Evolutionary conservation across 2,113 vertebrate species (phyloP).

Genomic region (Porphyrio hochstetteri): DNA sequence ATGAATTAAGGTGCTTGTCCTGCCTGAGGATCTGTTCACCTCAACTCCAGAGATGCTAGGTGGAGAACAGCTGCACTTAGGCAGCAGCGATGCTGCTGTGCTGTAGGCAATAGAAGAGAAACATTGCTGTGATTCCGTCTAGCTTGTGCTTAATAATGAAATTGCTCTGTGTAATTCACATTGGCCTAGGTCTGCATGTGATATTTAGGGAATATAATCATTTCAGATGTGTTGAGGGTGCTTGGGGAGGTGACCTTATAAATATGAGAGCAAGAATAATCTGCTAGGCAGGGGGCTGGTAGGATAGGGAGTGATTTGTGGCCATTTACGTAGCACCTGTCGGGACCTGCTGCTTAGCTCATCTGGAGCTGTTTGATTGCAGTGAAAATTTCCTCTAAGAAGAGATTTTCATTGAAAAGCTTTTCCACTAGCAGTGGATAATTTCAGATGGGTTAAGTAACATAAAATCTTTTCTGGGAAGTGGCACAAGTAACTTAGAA

Average conservation of each 20-base stretch:
- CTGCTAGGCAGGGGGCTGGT: background rate
- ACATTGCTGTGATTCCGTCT: background rate
- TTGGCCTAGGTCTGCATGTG: background rate
- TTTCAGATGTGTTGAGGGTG: background rate
- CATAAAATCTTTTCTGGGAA: background rate
- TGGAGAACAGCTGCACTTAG: background rate
- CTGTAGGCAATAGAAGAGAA: background rate
- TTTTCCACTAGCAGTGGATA: background rate
- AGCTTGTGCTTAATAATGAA: conserved; percentile 25
- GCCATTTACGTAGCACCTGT: conserved; percentile 28
- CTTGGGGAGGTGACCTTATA: background rate
- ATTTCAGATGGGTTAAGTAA: conserved; percentile 15
- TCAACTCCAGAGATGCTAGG: background rate
- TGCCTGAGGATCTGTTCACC: background rate
- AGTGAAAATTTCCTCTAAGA: conserved; percentile 17
- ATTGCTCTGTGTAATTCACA: background rate
- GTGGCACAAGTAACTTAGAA: background rate
- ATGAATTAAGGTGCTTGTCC: background rate
- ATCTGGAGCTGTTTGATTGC: conserved; percentile 21
- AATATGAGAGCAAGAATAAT: conserved; percentile 3
- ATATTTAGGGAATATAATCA: conserved; percentile 31
- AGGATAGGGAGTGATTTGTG: conserved; percentile 41
- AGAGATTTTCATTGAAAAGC: conserved; percentile 25
- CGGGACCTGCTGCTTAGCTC: conserved; percentile 20
- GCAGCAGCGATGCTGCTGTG: background rate